Percentiles rank a stretch among this genome's conserved stretches.
Evolutionary conservation across 2,113 vertebrate species (phyloP).

Genomic region (Pollachius pollachius): DNA sequence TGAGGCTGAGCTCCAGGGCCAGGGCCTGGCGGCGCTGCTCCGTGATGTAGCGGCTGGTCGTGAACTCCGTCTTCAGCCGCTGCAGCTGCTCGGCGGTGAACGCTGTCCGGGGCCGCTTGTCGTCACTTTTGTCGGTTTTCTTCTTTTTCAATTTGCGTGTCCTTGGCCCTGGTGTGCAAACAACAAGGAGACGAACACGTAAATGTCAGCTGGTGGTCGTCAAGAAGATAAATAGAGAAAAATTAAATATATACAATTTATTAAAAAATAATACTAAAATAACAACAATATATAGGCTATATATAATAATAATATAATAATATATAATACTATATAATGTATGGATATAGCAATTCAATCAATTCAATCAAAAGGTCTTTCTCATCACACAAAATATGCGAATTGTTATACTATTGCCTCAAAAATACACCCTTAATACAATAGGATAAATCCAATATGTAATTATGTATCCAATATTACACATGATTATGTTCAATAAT

Average conservation of each 20-base stretch:
- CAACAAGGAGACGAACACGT: conserved; percentile 71
- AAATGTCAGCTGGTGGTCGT: conserved; percentile 54
- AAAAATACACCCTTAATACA: no score
- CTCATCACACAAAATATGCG: neutral
- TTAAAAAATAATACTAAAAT: no score
- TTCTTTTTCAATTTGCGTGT: conserved; percentile 98
- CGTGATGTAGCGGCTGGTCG: conserved; percentile 89
- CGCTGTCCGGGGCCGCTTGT: conserved; percentile 88
- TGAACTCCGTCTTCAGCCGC: conserved; percentile 89
- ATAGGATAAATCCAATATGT: no score
- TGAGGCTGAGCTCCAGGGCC: conserved; percentile 88
- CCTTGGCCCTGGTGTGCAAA: conserved; percentile 89
- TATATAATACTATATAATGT: neutral
- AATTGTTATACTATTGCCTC: no score
- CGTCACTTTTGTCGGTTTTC: conserved; percentile 85
- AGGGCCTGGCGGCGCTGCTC: conserved; percentile 88
- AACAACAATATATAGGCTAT: neutral
- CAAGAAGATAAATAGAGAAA: neutral
- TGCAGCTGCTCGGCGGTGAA: conserved; percentile 93
- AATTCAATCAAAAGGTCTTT: neutral
- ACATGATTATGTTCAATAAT: no score
- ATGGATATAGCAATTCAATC: neutral
- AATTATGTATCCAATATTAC: no score
- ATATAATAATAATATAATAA: neutral
- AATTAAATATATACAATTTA: no score